Evolutionary conservation across 2,888 invertebrate genomes (phyloP).

Genomic region (Labia minor): DNA sequence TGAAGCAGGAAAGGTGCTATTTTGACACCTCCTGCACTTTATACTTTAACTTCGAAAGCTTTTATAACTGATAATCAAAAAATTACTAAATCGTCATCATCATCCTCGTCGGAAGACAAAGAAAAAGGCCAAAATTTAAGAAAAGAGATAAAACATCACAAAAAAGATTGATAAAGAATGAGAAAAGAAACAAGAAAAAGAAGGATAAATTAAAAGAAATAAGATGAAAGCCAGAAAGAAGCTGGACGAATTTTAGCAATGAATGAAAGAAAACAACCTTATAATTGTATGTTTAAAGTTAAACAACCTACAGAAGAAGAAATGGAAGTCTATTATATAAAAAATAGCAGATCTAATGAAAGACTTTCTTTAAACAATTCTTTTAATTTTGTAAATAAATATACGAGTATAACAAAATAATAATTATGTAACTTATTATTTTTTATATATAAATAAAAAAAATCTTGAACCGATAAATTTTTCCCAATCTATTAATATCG

Average conservation of each 20-base stretch:
- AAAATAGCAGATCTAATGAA: constrained; percentile 86
- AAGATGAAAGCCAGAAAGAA: constrained; percentile 48
- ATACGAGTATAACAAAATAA: no score
- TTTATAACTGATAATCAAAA: constrained; percentile 13
- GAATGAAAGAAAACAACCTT: constrained; percentile 85
- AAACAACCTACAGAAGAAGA: constrained; percentile 84
- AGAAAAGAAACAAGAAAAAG: constrained; percentile 33
- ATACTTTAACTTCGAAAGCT: not conserved
- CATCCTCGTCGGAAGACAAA: constrained; percentile 35
- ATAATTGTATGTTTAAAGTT: constrained; percentile 79
- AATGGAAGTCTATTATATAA: constrained; percentile 86
- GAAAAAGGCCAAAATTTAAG: constrained; percentile 31
- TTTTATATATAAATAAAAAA: no score
- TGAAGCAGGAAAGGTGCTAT: constrained; percentile 45
- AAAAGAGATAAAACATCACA: constrained; percentile 29
- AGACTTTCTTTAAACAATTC: constrained; percentile 49
- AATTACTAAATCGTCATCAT: constrained; percentile 18
- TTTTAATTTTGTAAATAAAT: no score
- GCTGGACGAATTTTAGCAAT: constrained; percentile 54
- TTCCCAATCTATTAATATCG: no score
- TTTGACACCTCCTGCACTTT: not conserved
- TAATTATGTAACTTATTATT: no score
- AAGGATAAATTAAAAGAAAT: constrained; percentile 37
- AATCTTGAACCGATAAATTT: no score
- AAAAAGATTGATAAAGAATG: constrained; percentile 27